Base-by-base conservation (phyloP, 2,797 vertebrate genomes). In the Clarias fuscus region DNA sequence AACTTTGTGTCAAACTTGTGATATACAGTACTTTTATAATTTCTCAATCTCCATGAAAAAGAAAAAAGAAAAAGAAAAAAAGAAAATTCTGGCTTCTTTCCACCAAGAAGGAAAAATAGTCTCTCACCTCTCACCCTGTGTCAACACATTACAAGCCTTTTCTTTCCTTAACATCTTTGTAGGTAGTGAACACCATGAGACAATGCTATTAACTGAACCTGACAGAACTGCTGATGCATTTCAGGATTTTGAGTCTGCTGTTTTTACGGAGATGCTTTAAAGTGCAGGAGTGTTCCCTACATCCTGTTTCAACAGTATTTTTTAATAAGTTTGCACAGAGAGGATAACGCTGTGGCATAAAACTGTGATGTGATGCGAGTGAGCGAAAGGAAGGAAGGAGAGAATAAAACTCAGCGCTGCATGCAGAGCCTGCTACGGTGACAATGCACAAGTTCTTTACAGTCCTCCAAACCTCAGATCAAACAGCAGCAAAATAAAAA, bases 401-500 rank as follows among this genome's bases (percentile, higher is more conserved):
- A 71, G 20, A 68, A 84, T 84, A 62, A 53, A 56, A 62, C 10
- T n/a, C 33, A 24, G 27, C 1, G 27, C 22, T 59, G 72, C 83
- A 85, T 79, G 84, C 48, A 77, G 87, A 20, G 84, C 87, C 70
- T 90, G 88, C 86, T 83, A 89, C 64, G 67, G 82, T 86, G 84
- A 83, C 88, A 85, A 84, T 81, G 84, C 79, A 82, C 85, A 77
- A 83, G 85, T 86, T 82, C 84, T 86, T 56, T 88, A 88, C 86
- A 88, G 80, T 81, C 75, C 70, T 37, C 53, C 53, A 56, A 86
- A 84, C 82, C 82, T 84, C 14, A 70, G 62, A 78, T 78, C 76
- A 62, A 56, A 18, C 58, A 30, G 13, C n/a, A 75, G 82, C 72
- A 83, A 61, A 81, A 58, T 70, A 43, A 85, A 53, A 13, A 53